These are phyloP conservation scores for Xyliphius kryptos DNA, from an alignment of 2,113 vertebrate genomes.

Conservation along the genomic window DNA sequence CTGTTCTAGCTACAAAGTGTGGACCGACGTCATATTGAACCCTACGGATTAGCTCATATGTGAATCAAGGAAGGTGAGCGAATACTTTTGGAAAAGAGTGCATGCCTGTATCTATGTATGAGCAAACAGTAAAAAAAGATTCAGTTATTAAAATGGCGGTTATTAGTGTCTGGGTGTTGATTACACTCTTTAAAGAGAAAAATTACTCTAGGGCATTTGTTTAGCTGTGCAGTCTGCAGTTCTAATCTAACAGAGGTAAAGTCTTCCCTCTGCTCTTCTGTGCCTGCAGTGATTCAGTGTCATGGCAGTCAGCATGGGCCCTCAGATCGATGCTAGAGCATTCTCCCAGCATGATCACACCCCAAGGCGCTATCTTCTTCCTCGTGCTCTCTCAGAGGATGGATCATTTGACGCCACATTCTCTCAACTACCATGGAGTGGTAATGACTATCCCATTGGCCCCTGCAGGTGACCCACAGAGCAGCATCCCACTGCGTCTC, in stretches of 20 bases:
- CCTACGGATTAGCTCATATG: no score
- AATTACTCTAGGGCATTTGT: neutral
- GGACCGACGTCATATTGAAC: no score
- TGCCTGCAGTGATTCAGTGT: constrained; percentile 20
- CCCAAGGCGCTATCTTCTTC: constrained; percentile 35
- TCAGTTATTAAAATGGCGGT: neutral
- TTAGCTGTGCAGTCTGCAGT: constrained; percentile 7
- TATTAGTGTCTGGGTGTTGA: constrained; percentile 2
- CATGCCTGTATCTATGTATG: no score
- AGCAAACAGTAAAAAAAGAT: no score
- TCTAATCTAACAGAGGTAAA: constrained; percentile 16
- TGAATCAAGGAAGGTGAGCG: no score
- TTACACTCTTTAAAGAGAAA: constrained; percentile 11
- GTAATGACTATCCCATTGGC: constrained; percentile 61
- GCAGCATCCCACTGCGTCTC: constrained; percentile 53
- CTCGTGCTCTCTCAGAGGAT: constrained; percentile 18
- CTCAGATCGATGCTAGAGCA: constrained; percentile 50
- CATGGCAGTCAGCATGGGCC: constrained; percentile 28
- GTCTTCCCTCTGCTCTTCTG: constrained; percentile 47
- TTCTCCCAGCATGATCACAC: constrained; percentile 51
- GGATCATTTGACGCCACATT: constrained; percentile 34
- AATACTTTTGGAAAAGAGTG: no score
- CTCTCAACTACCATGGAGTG: constrained; percentile 48
- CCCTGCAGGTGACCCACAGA: constrained; percentile 54
- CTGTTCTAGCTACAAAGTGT: no score